phyloP scores from a whole-genome alignment of 2,888 invertebrate species.

The Iphiclides podalirius region DNA sequence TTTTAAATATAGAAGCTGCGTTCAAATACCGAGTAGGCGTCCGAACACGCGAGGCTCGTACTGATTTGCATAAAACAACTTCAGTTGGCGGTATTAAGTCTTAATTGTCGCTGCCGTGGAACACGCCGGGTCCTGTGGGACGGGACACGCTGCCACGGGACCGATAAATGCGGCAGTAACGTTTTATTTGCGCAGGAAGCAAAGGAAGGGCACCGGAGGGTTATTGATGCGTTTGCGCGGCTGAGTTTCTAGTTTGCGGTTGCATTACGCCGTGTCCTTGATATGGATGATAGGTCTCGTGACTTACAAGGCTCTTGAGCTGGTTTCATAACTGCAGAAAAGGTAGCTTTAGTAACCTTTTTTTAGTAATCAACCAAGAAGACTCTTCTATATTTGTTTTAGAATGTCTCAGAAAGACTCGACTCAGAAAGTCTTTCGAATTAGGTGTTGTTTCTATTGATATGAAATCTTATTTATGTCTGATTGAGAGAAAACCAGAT shows the following conservation, averaged over 20 bases:
- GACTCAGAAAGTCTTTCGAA: too few species aligned
- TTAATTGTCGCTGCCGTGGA: constrained; percentile 72
- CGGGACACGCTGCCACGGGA: constrained; percentile 55
- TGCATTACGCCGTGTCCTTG: constrained; percentile 11
- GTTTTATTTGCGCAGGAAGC: constrained; percentile 48
- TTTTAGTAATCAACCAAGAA: too few species aligned
- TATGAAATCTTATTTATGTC: too few species aligned
- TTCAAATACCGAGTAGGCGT: constrained; percentile 60
- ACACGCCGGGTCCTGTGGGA: constrained; percentile 55
- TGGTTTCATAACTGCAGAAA: not conserved
- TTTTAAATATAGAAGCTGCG: constrained; percentile 53
- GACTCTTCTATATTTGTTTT: too few species aligned
- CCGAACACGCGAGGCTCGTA: constrained; percentile 63
- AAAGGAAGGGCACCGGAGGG: constrained; percentile 16
- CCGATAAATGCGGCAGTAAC: constrained; percentile 63
- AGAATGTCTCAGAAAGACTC: too few species aligned
- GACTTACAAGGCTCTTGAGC: not conserved
- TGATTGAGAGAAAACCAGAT: too few species aligned
- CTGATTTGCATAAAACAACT: constrained; percentile 78
- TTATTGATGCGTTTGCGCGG: constrained; percentile 22
- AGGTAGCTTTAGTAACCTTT: not conserved
- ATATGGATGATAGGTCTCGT: constrained; percentile 1
- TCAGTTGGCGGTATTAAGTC: constrained; percentile 72
- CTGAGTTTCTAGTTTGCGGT: constrained; percentile 10
- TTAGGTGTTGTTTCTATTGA: too few species aligned